Conservation (phyloP, 2,113 vertebrate species). For the Gymnobelideus leadbeateri region DNA sequence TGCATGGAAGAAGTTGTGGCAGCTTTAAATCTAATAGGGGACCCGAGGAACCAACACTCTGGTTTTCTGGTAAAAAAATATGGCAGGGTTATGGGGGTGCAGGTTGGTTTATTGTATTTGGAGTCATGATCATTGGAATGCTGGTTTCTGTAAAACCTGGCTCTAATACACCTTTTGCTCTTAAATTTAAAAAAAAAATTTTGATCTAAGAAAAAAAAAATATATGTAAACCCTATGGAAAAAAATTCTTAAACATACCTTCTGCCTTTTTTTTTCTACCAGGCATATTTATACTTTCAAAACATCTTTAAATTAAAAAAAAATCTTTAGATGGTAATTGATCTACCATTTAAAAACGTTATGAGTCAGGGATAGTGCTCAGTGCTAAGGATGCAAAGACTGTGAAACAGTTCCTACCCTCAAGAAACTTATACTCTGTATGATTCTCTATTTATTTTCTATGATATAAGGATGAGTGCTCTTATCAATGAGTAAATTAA, state of each 20-base stretch:
- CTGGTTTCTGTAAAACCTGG: not conserved
- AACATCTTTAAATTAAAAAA: not conserved
- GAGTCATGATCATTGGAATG: not conserved
- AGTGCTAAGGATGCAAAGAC: not conserved
- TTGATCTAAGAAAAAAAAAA: not conserved
- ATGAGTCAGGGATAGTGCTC: not conserved
- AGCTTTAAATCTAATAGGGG: not conserved
- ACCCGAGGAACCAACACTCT: not conserved
- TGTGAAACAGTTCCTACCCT: not conserved
- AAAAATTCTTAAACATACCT: not conserved
- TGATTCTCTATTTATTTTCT: not conserved
- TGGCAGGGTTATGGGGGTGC: not conserved
- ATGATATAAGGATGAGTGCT: not conserved
- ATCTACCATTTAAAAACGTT: not conserved
- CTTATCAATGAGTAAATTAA: not conserved
- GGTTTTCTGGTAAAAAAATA: not conserved
- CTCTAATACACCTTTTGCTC: not conserved
- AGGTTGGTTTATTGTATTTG: not conserved
- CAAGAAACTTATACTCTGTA: not conserved
- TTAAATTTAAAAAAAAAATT: not conserved
- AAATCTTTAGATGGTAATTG: not conserved
- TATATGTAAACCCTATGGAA: not conserved
- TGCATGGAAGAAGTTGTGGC: too few relatives aligned
- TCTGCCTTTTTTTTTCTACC: not conserved
- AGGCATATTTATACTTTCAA: not conserved